Percentiles rank a stretch among this genome's conserved stretches.
Evolutionary conservation across 2,888 invertebrate genomes (phyloP).

Genomic region (Scaptomyza cyrtandrae): DNA sequence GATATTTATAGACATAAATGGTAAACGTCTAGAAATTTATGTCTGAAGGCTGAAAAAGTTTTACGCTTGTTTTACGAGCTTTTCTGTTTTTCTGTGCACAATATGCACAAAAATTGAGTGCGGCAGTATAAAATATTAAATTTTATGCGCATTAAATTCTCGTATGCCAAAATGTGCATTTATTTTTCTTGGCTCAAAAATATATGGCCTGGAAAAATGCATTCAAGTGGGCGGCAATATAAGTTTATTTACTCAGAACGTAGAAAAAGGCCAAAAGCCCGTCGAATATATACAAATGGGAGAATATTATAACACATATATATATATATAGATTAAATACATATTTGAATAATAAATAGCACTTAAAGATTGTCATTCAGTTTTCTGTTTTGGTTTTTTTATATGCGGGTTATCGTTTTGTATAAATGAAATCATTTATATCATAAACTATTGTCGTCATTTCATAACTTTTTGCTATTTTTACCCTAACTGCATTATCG

Average conservation of each 20-base stretch:
- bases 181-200: slow-evolving; percentile 12
- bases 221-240: slow-evolving; percentile 15
- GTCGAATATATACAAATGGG: background rate
- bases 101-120: slow-evolving; percentile 26
- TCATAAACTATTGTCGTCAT: slow-evolving; percentile 3
- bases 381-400: background rate
- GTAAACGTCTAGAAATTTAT: background rate
- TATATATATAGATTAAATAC: background rate
- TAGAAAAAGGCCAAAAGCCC: background rate
- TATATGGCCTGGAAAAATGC: slow-evolving; percentile 31
- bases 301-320: background rate
- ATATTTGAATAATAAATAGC: background rate
- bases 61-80: slow-evolving; percentile 3
- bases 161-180: slow-evolving; percentile 22
- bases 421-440: background rate
- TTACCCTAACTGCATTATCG: slow-evolving; percentile 29
- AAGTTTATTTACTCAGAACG: background rate
- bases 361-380: background rate
- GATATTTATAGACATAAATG: slow-evolving; percentile 5
- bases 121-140: slow-evolving; percentile 37
- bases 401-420: background rate
- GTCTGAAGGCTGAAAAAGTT: slow-evolving; percentile 4
- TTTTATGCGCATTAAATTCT: slow-evolving; percentile 35
- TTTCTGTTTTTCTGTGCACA: slow-evolving; percentile 28
- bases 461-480: slow-evolving; percentile 11